Base-by-base conservation (phyloP, 2,888 invertebrate genomes). In the Toxonevra muliebris region DNA sequence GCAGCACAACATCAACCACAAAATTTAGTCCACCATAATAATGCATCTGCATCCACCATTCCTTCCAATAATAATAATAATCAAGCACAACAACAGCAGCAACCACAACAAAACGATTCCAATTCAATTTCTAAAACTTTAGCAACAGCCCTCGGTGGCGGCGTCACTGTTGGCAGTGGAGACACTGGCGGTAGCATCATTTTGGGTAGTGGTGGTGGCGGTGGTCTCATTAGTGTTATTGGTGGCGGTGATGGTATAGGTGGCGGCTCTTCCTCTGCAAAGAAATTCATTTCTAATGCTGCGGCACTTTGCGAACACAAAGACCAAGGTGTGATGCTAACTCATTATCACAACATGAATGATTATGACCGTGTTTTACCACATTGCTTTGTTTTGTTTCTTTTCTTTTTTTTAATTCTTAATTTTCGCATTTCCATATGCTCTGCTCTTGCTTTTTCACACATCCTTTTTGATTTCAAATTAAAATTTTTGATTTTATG, bases 1-100 rank as follows among this genome's bases (percentile, higher is more conserved):
- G 74, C 74, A 57, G 69, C 88, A 78, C 85, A 86, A 76, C 88
- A 89, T 85, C 88, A 87, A 83, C 87, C 88, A 89, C 91, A 90
- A 90, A 89, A 91, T 74, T 75, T 52, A 76, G 77, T 76, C 75
- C 77, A 68, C 67, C 73, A 63, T 69, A 68, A 48, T 65, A 69
- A 2, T 30, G 30, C 30, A 30, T 30, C 30, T 7, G 30, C 30
- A 30, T 30, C 30, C 7, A 7, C 30, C 30, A 30, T 30, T 30
- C 30, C 30, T 30, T 71, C 64, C 69, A 74, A 65, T 69, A 73
- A 52, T 69, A 69, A 64, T 65, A 74, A 68, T 68, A 71, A 68
- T 74, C 73, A 74, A 75, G 73, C 75, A 45, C 70, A 88, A 80
- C 84, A 86, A 76, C 69, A 68, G 64, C 45, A 55, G 57, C 73